Conservation (phyloP, 2,888 invertebrate genomes). For the Andrena trimmerana region DNA sequence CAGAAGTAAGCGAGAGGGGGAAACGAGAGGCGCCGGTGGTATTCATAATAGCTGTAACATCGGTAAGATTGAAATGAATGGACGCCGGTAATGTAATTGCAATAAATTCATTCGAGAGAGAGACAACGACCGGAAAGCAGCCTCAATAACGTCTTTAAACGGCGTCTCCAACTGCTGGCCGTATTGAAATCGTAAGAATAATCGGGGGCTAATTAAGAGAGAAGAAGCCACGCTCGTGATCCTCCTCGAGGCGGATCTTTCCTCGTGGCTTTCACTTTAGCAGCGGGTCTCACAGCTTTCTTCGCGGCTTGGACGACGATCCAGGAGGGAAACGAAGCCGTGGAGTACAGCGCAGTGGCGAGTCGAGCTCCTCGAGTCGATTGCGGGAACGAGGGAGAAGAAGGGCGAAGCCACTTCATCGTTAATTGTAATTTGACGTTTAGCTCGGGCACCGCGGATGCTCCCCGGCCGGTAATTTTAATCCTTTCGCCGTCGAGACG, state of each 20-base stretch:
- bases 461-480: conserved; percentile 76
- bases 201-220: conserved; percentile 51
- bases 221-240: conserved; percentile 37
- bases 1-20: neutral
- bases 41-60: neutral
- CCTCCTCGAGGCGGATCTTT: conserved; percentile 20
- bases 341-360: conserved; percentile 8
- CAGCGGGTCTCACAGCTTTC: conserved; percentile 24
- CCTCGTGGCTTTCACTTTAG: conserved; percentile 32
- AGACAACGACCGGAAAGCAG: conserved; percentile 28
- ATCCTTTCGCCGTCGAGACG: conserved; percentile 77
- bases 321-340: conserved; percentile 30
- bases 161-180: neutral
- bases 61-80: conserved; percentile 11
- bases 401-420: conserved; percentile 75
- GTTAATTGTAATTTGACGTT: conserved; percentile 83
- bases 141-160: conserved; percentile 26
- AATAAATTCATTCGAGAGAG: conserved; percentile 32
- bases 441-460: conserved; percentile 68
- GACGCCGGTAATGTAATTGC: conserved; percentile 27
- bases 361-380: conserved; percentile 74
- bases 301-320: conserved; percentile 7
- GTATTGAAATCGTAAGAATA: conserved; percentile 49
- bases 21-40: neutral
- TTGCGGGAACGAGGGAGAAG: conserved; percentile 47